Base-by-base conservation (phyloP, 2,113 vertebrate species). In the Myotis lucifugus region DNA sequence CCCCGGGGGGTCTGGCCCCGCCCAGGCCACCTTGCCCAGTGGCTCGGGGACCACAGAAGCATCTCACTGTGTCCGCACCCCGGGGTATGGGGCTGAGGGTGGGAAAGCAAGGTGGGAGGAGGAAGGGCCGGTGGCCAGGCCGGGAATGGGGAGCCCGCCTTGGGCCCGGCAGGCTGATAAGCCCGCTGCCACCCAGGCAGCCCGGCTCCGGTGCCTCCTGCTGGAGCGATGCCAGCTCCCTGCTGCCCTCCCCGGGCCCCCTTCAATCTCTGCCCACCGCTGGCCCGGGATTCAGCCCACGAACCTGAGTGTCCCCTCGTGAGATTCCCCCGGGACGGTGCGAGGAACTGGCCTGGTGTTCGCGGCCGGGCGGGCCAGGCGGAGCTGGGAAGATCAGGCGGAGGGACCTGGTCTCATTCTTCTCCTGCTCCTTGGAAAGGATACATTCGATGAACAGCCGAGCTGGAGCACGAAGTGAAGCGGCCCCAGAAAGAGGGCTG, bases 361-460 rank as follows among this genome's bases (percentile, higher is more conserved):
- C 14, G 4, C 90, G 52, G 52, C 18, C 34, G 0, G 70, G 74
- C 17, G 0, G 84, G 74, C 40, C 17, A 0, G 84, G 74, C 40
- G 84, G 69, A 34, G 84, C 83, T 42, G 40, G 70, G 66, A 73
- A 81, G 67, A 37, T 56, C 64, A 74, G 85, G 87, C n/a, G 0
- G 92, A 81, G 0, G 73, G 78, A 89, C 95, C 86, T 83, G 69
- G 34, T 83, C 74, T 93, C 56, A 25, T 5, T 69, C 54, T 90
- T 64, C 73, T 70, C 2, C n/a, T n/a, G 2, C 78, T 52, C 66
- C 69, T 93, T 46, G 21, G 64, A 61, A 61, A 3, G 2, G 32
- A 91, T 21, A 56, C 32, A 9, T 2, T 6, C 0, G 2, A 56
- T 0, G 7, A 48, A 29, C 6, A 64, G 74, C 25, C 0, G 37